Evolutionary conservation across 2,888 invertebrate genomes (phyloP).

Genomic region (Brachylomia viminalis): DNA sequence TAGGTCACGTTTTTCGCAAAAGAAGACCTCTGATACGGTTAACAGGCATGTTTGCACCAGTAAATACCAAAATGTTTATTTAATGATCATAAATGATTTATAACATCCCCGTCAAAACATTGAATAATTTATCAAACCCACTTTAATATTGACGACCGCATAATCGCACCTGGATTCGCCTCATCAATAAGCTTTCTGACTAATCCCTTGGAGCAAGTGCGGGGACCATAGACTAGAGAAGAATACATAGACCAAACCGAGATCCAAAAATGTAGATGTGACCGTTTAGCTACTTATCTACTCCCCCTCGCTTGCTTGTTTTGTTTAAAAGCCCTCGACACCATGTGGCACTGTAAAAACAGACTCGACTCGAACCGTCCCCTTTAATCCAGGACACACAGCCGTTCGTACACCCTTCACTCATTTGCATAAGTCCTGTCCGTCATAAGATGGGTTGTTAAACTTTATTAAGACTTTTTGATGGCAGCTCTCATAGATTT

Average conservation of each 20-base stretch:
- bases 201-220: slow-evolving; percentile 52
- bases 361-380: slow-evolving; percentile 78
- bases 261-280: slow-evolving; percentile 66
- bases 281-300: slow-evolving; percentile 73
- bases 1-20: background rate
- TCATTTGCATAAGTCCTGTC: slow-evolving; percentile 88
- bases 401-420: slow-evolving; percentile 81
- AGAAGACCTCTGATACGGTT: background rate
- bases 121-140: slow-evolving; percentile 43
- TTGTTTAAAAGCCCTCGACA: slow-evolving; percentile 79
- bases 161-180: slow-evolving; percentile 52
- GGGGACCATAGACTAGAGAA: slow-evolving; percentile 32
- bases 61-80: slow-evolving; percentile 18
- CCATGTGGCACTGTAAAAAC: slow-evolving; percentile 88
- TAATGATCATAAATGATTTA: slow-evolving; percentile 43
- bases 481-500: slow-evolving; percentile 79
- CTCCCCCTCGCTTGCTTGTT: slow-evolving; percentile 73
- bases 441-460: slow-evolving; percentile 85
- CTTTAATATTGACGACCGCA: slow-evolving; percentile 48
- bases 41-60: background rate
- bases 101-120: slow-evolving; percentile 23
- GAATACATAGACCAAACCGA: slow-evolving; percentile 26
- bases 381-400: slow-evolving; percentile 83
- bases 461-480: slow-evolving; percentile 84
- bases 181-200: slow-evolving; percentile 55